A percentile compares a stretch with the other conserved stretches of the same genome.
These are phyloP conservation scores for Macrosteles quadrilineatus DNA, from an alignment of 1,140 invertebrate species.

Conservation along the genomic window DNA sequence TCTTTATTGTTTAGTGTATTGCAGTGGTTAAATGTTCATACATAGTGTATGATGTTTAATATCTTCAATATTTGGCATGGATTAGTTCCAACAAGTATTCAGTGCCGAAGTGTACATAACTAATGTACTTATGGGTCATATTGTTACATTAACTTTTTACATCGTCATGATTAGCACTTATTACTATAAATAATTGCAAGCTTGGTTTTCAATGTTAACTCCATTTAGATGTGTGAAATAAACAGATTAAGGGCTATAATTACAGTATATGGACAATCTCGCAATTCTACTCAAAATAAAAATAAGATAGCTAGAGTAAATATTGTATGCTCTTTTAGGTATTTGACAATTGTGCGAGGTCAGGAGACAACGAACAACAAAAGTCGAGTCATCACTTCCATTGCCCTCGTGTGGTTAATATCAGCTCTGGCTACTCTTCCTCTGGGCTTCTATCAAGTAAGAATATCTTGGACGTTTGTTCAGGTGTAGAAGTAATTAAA, in stretches of 20 bases:
- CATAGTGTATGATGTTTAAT: too few relatives aligned
- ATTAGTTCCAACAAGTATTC: too few relatives aligned
- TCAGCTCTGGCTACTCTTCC: not conserved
- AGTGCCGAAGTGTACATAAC: too few relatives aligned
- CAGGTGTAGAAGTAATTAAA: not conserved
- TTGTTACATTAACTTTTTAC: too few relatives aligned
- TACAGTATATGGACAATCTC: not conserved
- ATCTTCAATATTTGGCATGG: too few relatives aligned
- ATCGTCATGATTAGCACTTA: not conserved
- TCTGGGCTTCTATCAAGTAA: not conserved
- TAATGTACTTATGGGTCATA: too few relatives aligned
- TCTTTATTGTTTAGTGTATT: too few relatives aligned
- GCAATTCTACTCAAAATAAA: not conserved
- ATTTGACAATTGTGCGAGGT: slow-evolving; percentile 30
- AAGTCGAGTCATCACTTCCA: not conserved
- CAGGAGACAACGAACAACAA: not conserved
- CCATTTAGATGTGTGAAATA: not conserved
- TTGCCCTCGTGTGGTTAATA: not conserved
- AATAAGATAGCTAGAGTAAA: not conserved
- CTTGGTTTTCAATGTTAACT: not conserved
- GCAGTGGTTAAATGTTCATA: too few relatives aligned
- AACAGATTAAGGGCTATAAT: not conserved
- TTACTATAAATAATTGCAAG: not conserved
- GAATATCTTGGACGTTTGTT: not conserved
- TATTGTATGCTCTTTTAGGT: slow-evolving; percentile 35